Base-by-base conservation (phyloP, 1,140 invertebrate species). In the Vanessa tameamea region DNA sequence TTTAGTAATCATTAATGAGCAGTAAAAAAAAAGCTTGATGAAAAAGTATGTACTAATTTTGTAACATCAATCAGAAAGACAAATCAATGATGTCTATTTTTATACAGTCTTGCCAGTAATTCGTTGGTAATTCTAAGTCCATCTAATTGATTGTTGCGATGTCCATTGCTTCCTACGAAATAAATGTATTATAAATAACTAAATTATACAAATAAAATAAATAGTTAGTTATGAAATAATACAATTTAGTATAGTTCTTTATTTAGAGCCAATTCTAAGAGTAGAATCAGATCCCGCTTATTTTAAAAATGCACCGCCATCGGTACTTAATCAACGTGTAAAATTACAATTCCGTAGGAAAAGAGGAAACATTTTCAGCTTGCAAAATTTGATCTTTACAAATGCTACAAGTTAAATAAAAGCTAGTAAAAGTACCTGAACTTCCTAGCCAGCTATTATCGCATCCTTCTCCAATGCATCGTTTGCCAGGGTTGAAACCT, bases 401-500 rank as follows among this genome's bases (percentile, higher is more conserved):
- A 31, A 31, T 2, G 26, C 26, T 31, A 31, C 26, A 31, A 31
- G 26, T 31, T 31, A 14, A 59, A 59, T 31, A 31, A 14, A 59
- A 6, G 13, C 14, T 43, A 43, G 7, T 43, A 14, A 15, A 31
- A 15, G 14, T 61, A 61, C 57, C 26, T 61, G 57, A 15, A 37
- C 15, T 37, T 31, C 11, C 57, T 6, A 61, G 57, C 57, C 57
- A 61, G 66, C 55, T 13, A 47, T 9, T 68, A 23, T 59, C 81
- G 67, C 91, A 93, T 13, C 91, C 92, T 50, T 92, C 87, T 61
- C 92, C 90, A 31, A 89, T 64, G 13, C 84, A 87, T 26, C 86
- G 79, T 71, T 87, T 89, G 11, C 89, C 91, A 26, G 91, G 90
- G 59, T 78, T 89, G 43, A 90, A 88, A 6, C 78, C 84, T 12